phyloP scores from a whole-genome alignment of 2,888 invertebrate species.

The Tiliacea citrago region DNA sequence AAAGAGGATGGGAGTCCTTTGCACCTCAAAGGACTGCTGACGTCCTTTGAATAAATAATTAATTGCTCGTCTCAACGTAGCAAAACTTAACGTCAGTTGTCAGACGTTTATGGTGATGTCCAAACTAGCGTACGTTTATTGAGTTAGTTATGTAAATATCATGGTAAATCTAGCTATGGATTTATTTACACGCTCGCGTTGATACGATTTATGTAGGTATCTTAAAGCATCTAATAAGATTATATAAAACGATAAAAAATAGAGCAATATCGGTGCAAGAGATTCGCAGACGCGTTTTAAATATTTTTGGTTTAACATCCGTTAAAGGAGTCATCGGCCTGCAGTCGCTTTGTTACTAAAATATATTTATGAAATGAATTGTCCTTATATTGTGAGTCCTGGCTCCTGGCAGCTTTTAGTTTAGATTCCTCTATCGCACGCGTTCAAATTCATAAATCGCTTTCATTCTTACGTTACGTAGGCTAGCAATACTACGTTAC shows the following conservation, averaged over 20 bases:
- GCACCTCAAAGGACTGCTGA: slow-evolving; percentile 48
- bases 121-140: slow-evolving; percentile 14
- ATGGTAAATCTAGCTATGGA: slow-evolving; percentile 17
- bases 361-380: slow-evolving; percentile 48
- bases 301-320: slow-evolving; percentile 19
- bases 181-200: not conserved
- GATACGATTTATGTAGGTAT: slow-evolving; percentile 19
- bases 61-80: slow-evolving; percentile 37
- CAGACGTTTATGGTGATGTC: slow-evolving; percentile 38
- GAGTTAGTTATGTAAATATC: slow-evolving; percentile 27
- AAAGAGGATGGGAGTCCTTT: slow-evolving; percentile 38
- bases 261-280: slow-evolving; percentile 8
- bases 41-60: slow-evolving; percentile 61
- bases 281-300: slow-evolving; percentile 10
- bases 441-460: slow-evolving; percentile 5
- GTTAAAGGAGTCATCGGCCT: slow-evolving; percentile 1
- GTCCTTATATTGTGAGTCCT: slow-evolving; percentile 15
- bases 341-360: slow-evolving; percentile 48
- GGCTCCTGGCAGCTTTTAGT: slow-evolving; percentile 3
- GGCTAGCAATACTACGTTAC: not conserved
- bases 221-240: slow-evolving; percentile 36
- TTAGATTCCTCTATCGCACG: slow-evolving; percentile 16
- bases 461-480: not conserved
- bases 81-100: slow-evolving; percentile 25
- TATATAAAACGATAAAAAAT: slow-evolving; percentile 26